phyloP scores from a whole-genome alignment of 2,888 invertebrate genomes.

The Napeogenes sylphis region DNA sequence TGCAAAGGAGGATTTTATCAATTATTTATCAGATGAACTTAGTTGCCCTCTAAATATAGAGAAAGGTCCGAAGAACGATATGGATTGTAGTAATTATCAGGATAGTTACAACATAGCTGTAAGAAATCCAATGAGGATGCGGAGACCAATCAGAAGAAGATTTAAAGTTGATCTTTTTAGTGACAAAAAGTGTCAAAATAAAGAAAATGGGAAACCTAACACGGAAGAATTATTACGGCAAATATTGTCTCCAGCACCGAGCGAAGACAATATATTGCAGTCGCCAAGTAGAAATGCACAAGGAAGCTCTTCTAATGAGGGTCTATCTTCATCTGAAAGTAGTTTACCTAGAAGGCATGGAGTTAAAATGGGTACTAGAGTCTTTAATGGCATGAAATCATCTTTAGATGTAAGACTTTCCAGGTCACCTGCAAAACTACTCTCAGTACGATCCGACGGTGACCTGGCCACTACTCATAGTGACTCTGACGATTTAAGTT shows the following conservation, averaged over 20 bases:
- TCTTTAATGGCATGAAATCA: constrained; percentile 74
- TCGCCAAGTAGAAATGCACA: constrained; percentile 42
- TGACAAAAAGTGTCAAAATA: constrained; percentile 79
- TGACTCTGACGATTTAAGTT: constrained; percentile 69
- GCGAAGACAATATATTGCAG: constrained; percentile 48
- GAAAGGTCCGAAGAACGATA: constrained; percentile 45
- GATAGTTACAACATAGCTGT: constrained; percentile 74
- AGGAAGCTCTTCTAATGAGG: constrained; percentile 67
- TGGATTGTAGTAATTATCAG: constrained; percentile 69
- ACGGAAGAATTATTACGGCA: constrained; percentile 63
- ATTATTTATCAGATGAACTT: constrained; percentile 79
- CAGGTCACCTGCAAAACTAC: constrained; percentile 45
- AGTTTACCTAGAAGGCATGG: constrained; percentile 79
- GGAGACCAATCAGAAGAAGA: constrained; percentile 70
- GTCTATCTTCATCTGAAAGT: constrained; percentile 71
- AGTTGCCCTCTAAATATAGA: constrained; percentile 70
- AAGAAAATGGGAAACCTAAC: constrained; percentile 82
- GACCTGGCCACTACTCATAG: constrained; percentile 65
- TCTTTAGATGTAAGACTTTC: constrained; percentile 47
- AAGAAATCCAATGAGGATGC: constrained; percentile 59
- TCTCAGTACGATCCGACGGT: constrained; percentile 55
- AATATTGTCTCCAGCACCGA: constrained; percentile 57
- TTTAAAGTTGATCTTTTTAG: constrained; percentile 72
- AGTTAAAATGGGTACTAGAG: constrained; percentile 86
- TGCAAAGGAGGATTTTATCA: constrained; percentile 83